phyloP scores from a whole-genome alignment of 2,888 invertebrate species.

The Eledona agricola region DNA sequence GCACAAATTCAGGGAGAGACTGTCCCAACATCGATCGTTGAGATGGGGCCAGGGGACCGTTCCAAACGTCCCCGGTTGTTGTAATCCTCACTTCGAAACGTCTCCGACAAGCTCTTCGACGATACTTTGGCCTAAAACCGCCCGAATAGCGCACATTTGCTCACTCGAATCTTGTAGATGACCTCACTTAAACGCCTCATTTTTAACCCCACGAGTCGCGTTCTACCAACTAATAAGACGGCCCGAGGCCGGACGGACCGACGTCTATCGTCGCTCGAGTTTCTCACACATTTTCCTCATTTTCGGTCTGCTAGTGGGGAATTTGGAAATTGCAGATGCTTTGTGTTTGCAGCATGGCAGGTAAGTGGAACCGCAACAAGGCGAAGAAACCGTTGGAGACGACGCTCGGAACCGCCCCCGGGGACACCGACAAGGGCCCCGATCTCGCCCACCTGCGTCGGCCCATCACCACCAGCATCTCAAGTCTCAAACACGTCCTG shows the following conservation, averaged over 20 bases:
- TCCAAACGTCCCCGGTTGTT: constrained; percentile 5
- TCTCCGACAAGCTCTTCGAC: not conserved
- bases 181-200: too few relatives aligned
- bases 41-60: constrained; percentile 3
- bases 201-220: too few relatives aligned
- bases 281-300: constrained; percentile 1
- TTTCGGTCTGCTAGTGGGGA: not conserved
- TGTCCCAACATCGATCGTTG: constrained; percentile 41
- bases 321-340: too few relatives aligned
- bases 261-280: too few relatives aligned
- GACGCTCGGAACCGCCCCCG: constrained; percentile 54
- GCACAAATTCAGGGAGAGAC: constrained; percentile 49
- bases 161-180: too few relatives aligned
- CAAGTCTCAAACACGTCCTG: constrained; percentile 75
- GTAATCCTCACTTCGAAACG: not conserved
- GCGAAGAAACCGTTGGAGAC: constrained; percentile 53
- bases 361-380: constrained; percentile 45
- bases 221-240: too few relatives aligned
- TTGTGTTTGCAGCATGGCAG: constrained; percentile 39
- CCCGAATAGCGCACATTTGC: too few relatives aligned
- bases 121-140: too few relatives aligned
- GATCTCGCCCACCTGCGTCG: constrained; percentile 65
- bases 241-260: too few relatives aligned
- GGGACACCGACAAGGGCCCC: constrained; percentile 43
- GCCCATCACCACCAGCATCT: constrained; percentile 74